Evolutionary conservation across 2,888 invertebrate genomes (phyloP), one percentile per base, ranked within the genome.

Genomic region (Teleogryllus oceanicus): DNA sequence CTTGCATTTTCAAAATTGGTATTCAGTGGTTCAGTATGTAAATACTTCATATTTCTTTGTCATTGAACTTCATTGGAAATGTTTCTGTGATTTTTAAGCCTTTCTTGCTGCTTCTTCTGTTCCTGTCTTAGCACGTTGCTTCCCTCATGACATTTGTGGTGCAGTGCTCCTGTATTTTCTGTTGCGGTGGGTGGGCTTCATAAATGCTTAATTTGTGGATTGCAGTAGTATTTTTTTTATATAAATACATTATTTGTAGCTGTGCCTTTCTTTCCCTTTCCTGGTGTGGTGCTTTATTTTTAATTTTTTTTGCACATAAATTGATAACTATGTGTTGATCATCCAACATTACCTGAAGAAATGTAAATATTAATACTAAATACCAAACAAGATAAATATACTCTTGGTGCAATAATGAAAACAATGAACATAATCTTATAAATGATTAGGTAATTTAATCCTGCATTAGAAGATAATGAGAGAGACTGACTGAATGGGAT

Each of bases 21-120:
- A 62, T 62, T 62, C 62, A 62, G 62, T n/a, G 62, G n/a, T 62
- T 62, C 62, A 62, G 13, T 13, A 62, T 62, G 62, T 62, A 62
- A 62, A 62, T 62, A 62, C 10, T n/a, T 62, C 62, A 62, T 37
- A 37, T 62, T n/a, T 62, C 62, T 62, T 62, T 62, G 62, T 62
- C 16, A 62, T 62, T 62, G n/a, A 62, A 62, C 62, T 18, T 13
- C 62, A 62, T 62, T 18, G 62, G 62, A 62, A 62, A 62, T 62
- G 13, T 62, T 62, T 62, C 62, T 62, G 62, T 62, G 62, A 62
- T 62, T 62, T 62, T 62, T 62, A 62, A 62, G n/a, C 62, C 62
- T 62, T 62, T 62, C 62, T 62, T 62, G 62, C 62, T 62, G 62
- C 62, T 62, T 62, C 62, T 62, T 62, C 62, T 62, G 62, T 62